A percentile compares a stretch with the other conserved stretches of the same genome.
phyloP scores from a whole-genome alignment of 2,797 vertebrate genomes.

The Melanitta fusca region DNA sequence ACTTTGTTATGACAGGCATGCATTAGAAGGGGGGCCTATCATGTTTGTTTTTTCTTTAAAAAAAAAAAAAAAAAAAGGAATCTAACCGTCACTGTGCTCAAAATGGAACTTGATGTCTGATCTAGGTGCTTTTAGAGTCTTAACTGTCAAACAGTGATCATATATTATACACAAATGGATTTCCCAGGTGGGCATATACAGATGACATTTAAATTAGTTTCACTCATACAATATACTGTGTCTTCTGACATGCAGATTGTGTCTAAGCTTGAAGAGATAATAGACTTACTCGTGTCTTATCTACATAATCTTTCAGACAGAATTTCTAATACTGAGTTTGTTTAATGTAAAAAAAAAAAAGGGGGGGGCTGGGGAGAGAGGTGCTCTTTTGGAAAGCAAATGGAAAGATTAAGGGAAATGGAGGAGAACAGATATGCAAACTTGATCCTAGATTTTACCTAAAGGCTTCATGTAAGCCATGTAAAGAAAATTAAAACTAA shows the following conservation, averaged over 20 bases:
- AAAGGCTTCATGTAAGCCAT: neutral
- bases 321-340: neutral
- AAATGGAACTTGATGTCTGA: neutral
- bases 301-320: neutral
- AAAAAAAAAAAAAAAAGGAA: neutral
- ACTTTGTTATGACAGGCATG: neutral
- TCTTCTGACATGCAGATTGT: neutral
- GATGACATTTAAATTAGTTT: neutral
- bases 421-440: neutral
- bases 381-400: neutral
- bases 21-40: neutral
- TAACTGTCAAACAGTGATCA: neutral
- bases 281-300: neutral
- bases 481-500: neutral
- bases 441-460: neutral
- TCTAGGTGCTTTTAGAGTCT: neutral
- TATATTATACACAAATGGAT: neutral
- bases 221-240: neutral
- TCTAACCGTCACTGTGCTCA: neutral
- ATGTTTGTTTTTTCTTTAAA: no score
- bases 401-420: neutral
- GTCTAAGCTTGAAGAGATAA: neutral
- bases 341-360: neutral
- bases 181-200: neutral
- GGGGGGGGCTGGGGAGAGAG: neutral